Base-by-base conservation (phyloP, 2,797 vertebrate genomes). In the Sus cebifrons region DNA sequence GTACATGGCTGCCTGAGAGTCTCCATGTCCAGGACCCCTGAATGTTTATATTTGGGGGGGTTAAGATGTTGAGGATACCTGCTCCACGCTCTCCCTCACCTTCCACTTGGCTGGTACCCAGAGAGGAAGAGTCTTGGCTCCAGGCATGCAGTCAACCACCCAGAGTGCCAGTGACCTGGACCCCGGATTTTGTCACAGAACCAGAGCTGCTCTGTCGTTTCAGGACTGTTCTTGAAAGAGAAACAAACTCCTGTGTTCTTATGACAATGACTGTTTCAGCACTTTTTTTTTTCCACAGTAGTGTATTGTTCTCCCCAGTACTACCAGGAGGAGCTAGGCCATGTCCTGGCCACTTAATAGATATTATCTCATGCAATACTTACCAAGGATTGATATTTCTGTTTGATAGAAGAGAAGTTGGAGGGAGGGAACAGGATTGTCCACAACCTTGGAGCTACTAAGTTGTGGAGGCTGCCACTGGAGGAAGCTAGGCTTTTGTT, bases 301-400 rank as follows among this genome's bases (percentile, higher is more conserved):
- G 16, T 3, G 3, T 2, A 0, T 23, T 49, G 0, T 29, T 49
- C 70, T 83, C 64, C 27, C 52, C 8, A 1, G 18, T 54, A 13
- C 25, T 21, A 21, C 5, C 5, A 25, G 18, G 52, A 60, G 18
- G 49, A 52, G 13, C 54, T 60, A n/a, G 10, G 40, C 3, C 5
- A 25, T 9, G 77, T 32, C 8, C 29, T 18, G 27, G 29, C 9
- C 21, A 23, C n/a, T 60, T 60, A 9, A 10, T 25, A 49, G 86
- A 17, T 21, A 36, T 32, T 56, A 20, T 56, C 70, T 60, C 23
- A 4, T 10, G 29, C 2, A 6, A 52, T 23, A 36, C 29, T 36
- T 11, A 3, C 70, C 17, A 14, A 20, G 23, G 16, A 27, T 56
- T 52, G 18, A 29, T 29, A 54, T 36, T 52, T 4, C 18, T 64